These are phyloP conservation scores for Mesorhabditis belari DNA, from an alignment of 2,888 invertebrate genomes.

Conservation along the genomic window DNA sequence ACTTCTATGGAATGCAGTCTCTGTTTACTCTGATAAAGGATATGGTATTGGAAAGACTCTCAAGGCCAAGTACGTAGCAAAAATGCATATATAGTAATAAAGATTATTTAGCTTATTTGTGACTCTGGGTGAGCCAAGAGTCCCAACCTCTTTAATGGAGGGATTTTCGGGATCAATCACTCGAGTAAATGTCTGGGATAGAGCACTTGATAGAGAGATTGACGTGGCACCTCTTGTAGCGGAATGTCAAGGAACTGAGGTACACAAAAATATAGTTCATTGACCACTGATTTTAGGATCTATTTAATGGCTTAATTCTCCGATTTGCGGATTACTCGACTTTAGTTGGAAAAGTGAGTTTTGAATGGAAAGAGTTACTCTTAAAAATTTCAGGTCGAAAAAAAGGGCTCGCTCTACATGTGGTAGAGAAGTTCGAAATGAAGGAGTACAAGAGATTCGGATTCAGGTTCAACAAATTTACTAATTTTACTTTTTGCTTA, in stretches of 20 bases:
- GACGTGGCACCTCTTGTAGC: constrained; percentile 47
- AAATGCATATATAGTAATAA: not conserved
- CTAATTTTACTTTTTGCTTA: too few species aligned
- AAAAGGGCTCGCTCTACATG: constrained; percentile 70
- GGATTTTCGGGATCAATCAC: constrained; percentile 70
- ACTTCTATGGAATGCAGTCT: constrained; percentile 87
- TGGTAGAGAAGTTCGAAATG: constrained; percentile 64
- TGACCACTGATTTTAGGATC: constrained; percentile 62
- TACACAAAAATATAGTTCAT: constrained; percentile 2
- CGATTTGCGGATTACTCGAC: constrained; percentile 92
- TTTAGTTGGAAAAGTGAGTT: constrained; percentile 51
- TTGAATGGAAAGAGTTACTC: too few species aligned
- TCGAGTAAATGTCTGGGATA: constrained; percentile 86
- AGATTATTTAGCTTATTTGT: constrained; percentile 5
- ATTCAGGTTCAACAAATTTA: too few species aligned
- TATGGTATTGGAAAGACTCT: constrained; percentile 75
- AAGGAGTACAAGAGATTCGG: constrained; percentile 1
- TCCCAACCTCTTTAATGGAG: constrained; percentile 1
- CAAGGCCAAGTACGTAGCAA: constrained; percentile 72
- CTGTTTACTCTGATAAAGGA: constrained; percentile 82
- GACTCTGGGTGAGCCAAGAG: constrained; percentile 46
- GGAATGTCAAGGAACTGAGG: constrained; percentile 42
- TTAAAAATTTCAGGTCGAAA: too few species aligned
- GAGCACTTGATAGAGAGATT: constrained; percentile 75
- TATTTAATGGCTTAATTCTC: constrained; percentile 75